Conservation (phyloP, 1,140 invertebrate species). For the Aethina tumida region DNA sequence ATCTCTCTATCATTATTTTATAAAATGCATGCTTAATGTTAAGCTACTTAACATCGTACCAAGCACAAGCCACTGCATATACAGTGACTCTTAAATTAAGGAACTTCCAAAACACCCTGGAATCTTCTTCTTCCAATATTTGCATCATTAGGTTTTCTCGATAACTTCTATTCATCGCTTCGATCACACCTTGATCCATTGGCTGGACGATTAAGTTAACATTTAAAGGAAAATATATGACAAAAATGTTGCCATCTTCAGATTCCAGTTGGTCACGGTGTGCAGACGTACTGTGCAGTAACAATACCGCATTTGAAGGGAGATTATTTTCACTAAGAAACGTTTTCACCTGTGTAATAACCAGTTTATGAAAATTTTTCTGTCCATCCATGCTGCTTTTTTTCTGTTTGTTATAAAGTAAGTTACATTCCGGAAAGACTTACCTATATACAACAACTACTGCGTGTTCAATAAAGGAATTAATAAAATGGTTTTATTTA, state of each 20-base stretch:
- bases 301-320: too few relatives aligned
- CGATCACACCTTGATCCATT: too few relatives aligned
- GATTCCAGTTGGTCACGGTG: conserved; percentile 6
- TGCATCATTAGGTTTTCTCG: too few relatives aligned
- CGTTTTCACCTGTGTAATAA: conserved; percentile 6
- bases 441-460: too few relatives aligned
- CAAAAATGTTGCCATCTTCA: conserved; percentile 10
- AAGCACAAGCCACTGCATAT: conserved; percentile 12
- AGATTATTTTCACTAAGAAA: too few relatives aligned
- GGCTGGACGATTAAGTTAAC: too few relatives aligned
- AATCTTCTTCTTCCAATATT: too few relatives aligned
- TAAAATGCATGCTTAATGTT: conserved; percentile 15
- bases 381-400: conserved; percentile 4
- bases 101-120: conserved; percentile 12
- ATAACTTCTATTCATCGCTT: too few relatives aligned
- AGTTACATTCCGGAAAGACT: too few relatives aligned
- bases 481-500: too few relatives aligned
- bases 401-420: too few relatives aligned
- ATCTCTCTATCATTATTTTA: conserved; percentile 20
- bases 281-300: neutral
- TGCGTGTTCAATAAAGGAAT: too few relatives aligned
- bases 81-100: conserved; percentile 12
- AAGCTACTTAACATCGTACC: conserved; percentile 13
- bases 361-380: conserved; percentile 3
- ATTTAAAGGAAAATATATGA: conserved; percentile 7